These are phyloP conservation scores for Hypolimnas misippus DNA, from an alignment of 2,888 invertebrate species.

Conservation along the genomic window DNA sequence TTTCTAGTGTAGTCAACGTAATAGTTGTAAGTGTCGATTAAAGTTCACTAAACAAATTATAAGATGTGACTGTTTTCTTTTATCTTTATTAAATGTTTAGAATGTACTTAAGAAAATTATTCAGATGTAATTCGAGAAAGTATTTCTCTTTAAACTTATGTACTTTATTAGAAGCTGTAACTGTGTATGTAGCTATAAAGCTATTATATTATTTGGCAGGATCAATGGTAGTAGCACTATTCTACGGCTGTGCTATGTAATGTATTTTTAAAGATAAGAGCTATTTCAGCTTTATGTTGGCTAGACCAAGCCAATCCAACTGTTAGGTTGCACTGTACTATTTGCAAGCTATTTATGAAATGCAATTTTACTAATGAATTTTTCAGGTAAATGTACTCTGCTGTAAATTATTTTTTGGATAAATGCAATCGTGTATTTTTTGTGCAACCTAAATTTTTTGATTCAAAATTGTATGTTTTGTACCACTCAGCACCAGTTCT, in stretches of 20 bases:
- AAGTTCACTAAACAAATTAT: constrained; percentile 6
- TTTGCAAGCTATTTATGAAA: constrained; percentile 15
- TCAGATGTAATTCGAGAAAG: constrained; percentile 60
- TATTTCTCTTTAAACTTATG: constrained; percentile 55
- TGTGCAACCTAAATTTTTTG: constrained; percentile 57
- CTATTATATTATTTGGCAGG: constrained; percentile 54
- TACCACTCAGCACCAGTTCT: constrained; percentile 65
- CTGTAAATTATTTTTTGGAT: constrained; percentile 16
- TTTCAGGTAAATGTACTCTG: constrained; percentile 6
- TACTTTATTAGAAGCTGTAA: constrained; percentile 51
- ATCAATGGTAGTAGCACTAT: constrained; percentile 59
- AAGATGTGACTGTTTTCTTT: neutral
- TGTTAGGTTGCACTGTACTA: constrained; percentile 28
- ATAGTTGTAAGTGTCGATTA: constrained; percentile 9
- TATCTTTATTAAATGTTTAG: constrained; percentile 30
- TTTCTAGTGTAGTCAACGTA: constrained; percentile 19
- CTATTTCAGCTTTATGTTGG: constrained; percentile 39
- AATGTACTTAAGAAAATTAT: constrained; percentile 47
- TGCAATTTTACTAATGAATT: constrained; percentile 3
- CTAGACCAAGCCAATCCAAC: constrained; percentile 23
- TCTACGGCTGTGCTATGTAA: constrained; percentile 68
- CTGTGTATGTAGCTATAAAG: constrained; percentile 50
- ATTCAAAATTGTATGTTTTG: constrained; percentile 65
- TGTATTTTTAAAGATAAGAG: constrained; percentile 41
- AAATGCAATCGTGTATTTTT: constrained; percentile 26